These are phyloP conservation scores for Smithornis capensis DNA, from an alignment of 2,113 vertebrate genomes.

Conservation along the genomic window DNA sequence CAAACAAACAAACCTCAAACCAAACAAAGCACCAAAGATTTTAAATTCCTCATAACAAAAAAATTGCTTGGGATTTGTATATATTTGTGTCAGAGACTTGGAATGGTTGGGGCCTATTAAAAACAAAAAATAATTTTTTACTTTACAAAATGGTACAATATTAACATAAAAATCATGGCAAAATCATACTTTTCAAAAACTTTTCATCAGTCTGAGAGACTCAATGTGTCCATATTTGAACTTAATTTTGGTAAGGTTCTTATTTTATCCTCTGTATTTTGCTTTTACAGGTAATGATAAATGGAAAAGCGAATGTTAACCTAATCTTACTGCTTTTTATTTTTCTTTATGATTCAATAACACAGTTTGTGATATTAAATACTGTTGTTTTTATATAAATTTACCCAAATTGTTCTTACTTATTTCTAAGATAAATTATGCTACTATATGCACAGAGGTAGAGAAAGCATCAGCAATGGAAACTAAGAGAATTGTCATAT, in stretches of 20 bases:
- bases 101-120: not conserved
- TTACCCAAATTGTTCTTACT: not conserved
- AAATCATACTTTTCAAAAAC: not conserved
- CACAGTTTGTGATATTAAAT: not conserved
- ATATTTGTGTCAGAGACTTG: not conserved
- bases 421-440: not conserved
- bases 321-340: not conserved
- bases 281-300: not conserved
- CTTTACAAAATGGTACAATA: not conserved
- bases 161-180: not conserved
- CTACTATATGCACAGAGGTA: not conserved
- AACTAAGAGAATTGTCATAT: not conserved
- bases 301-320: not conserved
- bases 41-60: not conserved
- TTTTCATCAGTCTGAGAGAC: not conserved
- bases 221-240: not conserved
- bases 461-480: not conserved
- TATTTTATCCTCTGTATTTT: not conserved
- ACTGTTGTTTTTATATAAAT: not conserved
- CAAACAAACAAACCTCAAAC: too few relatives aligned
- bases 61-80: not conserved
- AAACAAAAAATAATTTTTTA: not conserved
- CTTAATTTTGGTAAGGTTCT: not conserved
- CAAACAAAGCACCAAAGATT: not conserved
- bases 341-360: not conserved